Base-by-base conservation (phyloP, 2,888 invertebrate species). In the Ectropis crepuscularia region DNA sequence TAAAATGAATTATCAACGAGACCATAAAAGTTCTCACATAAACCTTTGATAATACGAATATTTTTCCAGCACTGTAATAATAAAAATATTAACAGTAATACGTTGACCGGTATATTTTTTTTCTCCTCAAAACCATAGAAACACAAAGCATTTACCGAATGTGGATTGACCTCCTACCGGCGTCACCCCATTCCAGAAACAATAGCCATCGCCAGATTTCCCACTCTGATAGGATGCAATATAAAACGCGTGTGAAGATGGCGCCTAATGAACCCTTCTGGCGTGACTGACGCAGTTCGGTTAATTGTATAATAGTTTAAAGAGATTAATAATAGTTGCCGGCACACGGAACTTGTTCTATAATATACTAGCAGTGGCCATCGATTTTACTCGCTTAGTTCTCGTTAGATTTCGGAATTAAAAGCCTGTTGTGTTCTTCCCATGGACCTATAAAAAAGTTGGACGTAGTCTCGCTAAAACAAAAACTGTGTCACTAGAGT, bases 151-250 rank as follows among this genome's bases (percentile, higher is more conserved):
- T 16, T 7, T 28, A 36, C 6, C 10, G 39, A 43, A 66, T 63
- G 62, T 28, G 39, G 59, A 42, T 71, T 64, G 65, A 67, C 65
- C 57, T 63, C 69, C 67, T 74, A 43, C 71, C 70, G 63, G 66
- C 63, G 68, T 65, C 66, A 73, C 76, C 71, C 76, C 65, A 57
- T 63, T 55, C 46, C 53, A 74, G 75, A 74, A 76, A 79, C 81
- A 75, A 78, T 77, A 70, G 70, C 63, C 55, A 63, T 70, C 48
- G 65, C 11, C 67, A 70, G 80, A 82, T 83, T 79, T 83, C 79
- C 68, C 83, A 82, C 72, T 69, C 43, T 62, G 83, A 81, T 83
- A 80, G 36, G 36, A 42, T 46, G 37, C 37, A 36, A 16, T 43
- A 49, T 47, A 74, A 74, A 77, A 72, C 71, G 65, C 73, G 72